Evolutionary conservation across 2,113 vertebrate genomes (phyloP).

Genomic region (Campylorhamphus procurvoides): DNA sequence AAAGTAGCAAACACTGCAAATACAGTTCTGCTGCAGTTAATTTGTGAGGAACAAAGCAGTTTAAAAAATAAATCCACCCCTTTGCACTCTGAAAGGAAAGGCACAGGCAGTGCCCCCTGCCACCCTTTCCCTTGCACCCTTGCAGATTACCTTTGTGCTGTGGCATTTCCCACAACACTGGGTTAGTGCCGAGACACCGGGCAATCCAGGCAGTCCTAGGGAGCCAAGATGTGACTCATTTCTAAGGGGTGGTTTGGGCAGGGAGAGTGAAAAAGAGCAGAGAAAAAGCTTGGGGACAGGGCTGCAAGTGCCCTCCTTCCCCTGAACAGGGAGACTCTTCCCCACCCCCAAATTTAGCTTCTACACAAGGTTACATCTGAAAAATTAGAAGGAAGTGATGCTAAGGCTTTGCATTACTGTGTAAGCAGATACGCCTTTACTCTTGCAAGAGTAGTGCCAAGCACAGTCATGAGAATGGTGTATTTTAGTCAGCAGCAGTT

Average conservation of each 20-base stretch:
- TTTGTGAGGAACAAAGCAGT: neutral
- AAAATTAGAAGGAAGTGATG: neutral
- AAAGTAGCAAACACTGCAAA: neutral
- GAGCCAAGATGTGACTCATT: neutral
- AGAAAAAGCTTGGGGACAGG: neutral
- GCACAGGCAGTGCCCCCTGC: neutral
- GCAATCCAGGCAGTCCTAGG: neutral
- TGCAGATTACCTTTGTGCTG: neutral
- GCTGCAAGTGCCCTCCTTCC: neutral
- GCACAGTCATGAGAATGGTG: slow-evolving; percentile 6
- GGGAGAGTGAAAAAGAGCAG: neutral
- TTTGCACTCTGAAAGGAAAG: neutral
- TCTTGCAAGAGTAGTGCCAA: neutral
- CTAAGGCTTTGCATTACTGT: neutral
- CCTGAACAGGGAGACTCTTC: neutral
- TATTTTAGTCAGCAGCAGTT: slow-evolving; percentile 28
- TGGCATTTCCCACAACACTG: neutral
- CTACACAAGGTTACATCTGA: neutral
- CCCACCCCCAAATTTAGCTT: neutral
- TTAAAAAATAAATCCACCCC: neutral
- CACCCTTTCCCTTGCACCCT: neutral
- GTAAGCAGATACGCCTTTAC: neutral
- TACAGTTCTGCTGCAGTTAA: neutral
- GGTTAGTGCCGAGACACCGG: neutral
- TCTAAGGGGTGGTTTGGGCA: neutral